Percentiles rank a stretch among this genome's conserved stretches.
phyloP scores from a whole-genome alignment of 2,113 vertebrate genomes.

The Hystrix cristata region DNA sequence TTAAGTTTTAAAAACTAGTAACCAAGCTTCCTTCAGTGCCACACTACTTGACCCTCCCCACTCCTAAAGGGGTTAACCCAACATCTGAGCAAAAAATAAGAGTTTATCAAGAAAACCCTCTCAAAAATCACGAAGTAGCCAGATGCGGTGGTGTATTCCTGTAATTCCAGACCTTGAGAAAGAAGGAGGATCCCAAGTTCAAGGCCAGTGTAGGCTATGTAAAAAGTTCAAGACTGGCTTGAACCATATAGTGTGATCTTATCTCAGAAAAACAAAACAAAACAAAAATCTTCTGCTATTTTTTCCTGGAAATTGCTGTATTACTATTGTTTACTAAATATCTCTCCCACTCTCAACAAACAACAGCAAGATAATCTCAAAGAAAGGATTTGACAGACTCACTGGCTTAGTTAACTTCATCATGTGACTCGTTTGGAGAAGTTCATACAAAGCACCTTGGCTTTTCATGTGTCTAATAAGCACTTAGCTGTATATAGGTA shows the following conservation, averaged over 20 bases:
- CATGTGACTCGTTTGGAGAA: not conserved
- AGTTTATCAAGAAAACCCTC: not conserved
- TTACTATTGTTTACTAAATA: not conserved
- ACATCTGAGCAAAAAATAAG: not conserved
- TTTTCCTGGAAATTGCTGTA: not conserved
- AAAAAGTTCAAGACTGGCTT: not conserved
- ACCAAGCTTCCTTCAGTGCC: not conserved
- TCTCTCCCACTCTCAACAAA: not conserved
- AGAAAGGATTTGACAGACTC: not conserved
- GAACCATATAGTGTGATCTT: not conserved
- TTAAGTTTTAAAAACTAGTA: not conserved
- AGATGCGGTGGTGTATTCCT: not conserved
- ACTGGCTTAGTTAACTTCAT: not conserved
- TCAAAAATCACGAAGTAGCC: not conserved
- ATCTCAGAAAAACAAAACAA: not conserved
- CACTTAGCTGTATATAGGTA: not conserved
- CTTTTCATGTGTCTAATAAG: not conserved
- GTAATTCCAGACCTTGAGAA: not conserved
- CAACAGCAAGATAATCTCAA: not conserved
- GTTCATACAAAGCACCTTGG: not conserved
- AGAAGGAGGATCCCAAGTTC: not conserved
- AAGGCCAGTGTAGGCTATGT: not conserved
- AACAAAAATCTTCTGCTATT: not conserved
- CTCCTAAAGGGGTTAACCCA: not conserved
- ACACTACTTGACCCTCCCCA: rapidly evolving